Evolutionary conservation across 2,797 vertebrate genomes (phyloP).

Genomic region (Paramormyrops hopkinsi): DNA sequence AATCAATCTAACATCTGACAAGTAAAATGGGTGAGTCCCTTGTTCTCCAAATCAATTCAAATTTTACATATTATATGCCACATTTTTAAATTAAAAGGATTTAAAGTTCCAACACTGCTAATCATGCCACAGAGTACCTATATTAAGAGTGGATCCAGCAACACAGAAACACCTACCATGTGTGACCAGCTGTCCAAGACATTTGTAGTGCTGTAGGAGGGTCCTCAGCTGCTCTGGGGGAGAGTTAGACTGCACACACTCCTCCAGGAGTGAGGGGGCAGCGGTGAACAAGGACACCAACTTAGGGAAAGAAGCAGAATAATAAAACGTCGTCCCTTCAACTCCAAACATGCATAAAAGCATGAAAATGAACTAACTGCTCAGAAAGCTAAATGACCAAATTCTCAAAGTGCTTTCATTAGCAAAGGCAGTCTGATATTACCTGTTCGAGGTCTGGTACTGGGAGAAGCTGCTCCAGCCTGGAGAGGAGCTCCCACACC

Average conservation of each 20-base stretch:
- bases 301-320: conserved; percentile 24
- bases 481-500: conserved; percentile 58
- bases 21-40: neutral
- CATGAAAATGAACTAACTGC: neutral
- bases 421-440: neutral
- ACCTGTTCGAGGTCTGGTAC: conserved; percentile 58
- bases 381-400: neutral
- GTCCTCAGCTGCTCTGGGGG: conserved; percentile 24
- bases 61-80: neutral
- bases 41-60: neutral
- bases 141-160: neutral
- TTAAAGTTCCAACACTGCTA: neutral
- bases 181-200: conserved; percentile 10
- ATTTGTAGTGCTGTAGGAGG: conserved; percentile 19
- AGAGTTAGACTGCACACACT: conserved; percentile 31
- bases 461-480: conserved; percentile 64
- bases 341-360: neutral
- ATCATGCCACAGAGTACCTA: neutral
- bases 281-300: conserved; percentile 23
- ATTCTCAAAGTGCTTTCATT: neutral
- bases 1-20: neutral
- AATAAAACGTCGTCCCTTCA: neutral
- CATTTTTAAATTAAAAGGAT: neutral
- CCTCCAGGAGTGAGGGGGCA: conserved; percentile 22
- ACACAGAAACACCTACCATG: conserved; percentile 5